phyloP scores from a whole-genome alignment of 2,113 vertebrate species.

The Proteles cristata region DNA sequence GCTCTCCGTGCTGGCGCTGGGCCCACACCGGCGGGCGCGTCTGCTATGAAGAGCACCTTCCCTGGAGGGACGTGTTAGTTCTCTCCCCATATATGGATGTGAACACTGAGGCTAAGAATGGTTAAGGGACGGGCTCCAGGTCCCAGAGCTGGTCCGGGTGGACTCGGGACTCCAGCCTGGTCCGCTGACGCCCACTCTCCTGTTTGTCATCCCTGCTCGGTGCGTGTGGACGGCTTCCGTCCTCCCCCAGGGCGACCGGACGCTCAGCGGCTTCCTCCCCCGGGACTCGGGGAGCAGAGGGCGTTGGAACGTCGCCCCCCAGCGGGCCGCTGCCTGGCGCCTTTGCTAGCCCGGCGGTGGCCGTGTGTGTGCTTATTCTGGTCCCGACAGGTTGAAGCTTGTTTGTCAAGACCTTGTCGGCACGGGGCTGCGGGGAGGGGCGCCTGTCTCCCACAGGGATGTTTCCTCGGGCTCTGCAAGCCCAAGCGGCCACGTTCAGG shows the following conservation, averaged over 20 bases:
- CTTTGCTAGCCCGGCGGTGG: background rate
- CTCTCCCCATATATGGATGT: background rate
- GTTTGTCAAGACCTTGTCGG: background rate
- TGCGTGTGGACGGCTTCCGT: background rate
- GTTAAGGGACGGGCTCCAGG: background rate
- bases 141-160: background rate
- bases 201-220: background rate
- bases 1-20: too few species aligned
- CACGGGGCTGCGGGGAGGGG: background rate
- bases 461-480: fast-evolving
- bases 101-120: background rate
- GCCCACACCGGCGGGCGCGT: too few species aligned
- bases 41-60: fast-evolving
- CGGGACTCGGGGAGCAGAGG: background rate
- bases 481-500: too few species aligned
- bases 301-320: background rate
- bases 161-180: fast-evolving
- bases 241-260: background rate
- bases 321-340: background rate
- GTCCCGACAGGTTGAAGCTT: slow-evolving; percentile 15
- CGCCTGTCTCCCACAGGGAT: fast-evolving
- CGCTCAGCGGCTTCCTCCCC: background rate
- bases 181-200: fast-evolving
- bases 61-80: fast-evolving
- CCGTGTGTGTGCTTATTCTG: fast-evolving